phyloP scores from a whole-genome alignment of 2,888 invertebrate species.

The Apamea monoglypha region DNA sequence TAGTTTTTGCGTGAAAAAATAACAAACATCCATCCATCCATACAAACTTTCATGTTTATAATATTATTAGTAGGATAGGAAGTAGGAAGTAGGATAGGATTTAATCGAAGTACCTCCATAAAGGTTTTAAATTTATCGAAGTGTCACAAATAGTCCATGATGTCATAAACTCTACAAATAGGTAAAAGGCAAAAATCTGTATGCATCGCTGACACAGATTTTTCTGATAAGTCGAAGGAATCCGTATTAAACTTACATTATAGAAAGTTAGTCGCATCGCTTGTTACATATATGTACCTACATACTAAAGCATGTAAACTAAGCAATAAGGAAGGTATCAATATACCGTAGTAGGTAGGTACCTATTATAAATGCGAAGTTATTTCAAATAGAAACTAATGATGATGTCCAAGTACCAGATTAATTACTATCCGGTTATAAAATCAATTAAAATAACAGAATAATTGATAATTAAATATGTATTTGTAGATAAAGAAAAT shows the following conservation, averaged over 20 bases:
- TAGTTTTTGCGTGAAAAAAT: too few species aligned
- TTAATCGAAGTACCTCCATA: background rate
- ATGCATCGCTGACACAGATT: constrained; percentile 55
- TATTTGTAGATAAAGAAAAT: constrained; percentile 34
- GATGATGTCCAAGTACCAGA: background rate
- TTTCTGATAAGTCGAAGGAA: constrained; percentile 63
- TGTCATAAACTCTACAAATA: constrained; percentile 33
- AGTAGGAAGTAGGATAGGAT: too few species aligned
- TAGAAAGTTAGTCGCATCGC: constrained; percentile 62
- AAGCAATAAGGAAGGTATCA: constrained; percentile 65
- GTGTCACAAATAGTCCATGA: background rate
- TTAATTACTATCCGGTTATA: background rate
- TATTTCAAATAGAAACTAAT: constrained; percentile 18
- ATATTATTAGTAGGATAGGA: too few species aligned
- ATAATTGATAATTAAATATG: constrained; percentile 2
- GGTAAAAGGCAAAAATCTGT: constrained; percentile 43
- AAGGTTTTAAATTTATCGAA: background rate
- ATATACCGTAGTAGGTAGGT: constrained; percentile 7
- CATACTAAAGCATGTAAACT: constrained; percentile 51
- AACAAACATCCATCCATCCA: too few species aligned
- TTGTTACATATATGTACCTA: constrained; percentile 57
- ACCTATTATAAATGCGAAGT: constrained; percentile 25
- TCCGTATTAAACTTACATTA: constrained; percentile 59
- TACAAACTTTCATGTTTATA: too few species aligned
- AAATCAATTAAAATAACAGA: background rate